phyloP scores from a whole-genome alignment of 2,113 vertebrate species.

The Athene noctua region DNA sequence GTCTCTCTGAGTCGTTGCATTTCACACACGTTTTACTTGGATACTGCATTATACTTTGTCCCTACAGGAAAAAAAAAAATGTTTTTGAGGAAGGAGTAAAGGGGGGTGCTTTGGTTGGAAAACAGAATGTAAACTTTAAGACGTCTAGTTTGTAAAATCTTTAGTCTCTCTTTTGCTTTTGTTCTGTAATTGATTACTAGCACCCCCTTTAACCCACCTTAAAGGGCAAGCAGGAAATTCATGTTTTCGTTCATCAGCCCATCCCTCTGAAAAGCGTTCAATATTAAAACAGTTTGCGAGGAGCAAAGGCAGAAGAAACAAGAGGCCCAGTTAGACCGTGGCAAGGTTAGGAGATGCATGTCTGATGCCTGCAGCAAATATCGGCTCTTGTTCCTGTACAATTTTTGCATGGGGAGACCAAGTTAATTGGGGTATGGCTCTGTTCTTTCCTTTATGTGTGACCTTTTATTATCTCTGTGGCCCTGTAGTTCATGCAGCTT shows the following conservation, averaged over 20 bases:
- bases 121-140: background rate
- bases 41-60: background rate
- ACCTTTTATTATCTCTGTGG: conserved; percentile 73
- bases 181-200: conserved; percentile 73
- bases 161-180: conserved; percentile 39
- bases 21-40: conserved; percentile 1
- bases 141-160: conserved; percentile 1
- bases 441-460: conserved; percentile 71
- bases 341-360: conserved; percentile 66
- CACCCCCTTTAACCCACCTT: conserved; percentile 75
- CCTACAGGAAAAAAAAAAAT: background rate
- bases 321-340: conserved; percentile 68
- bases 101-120: background rate
- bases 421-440: conserved; percentile 79
- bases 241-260: conserved; percentile 75
- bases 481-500: conserved; percentile 64
- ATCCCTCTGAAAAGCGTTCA: conserved; percentile 74
- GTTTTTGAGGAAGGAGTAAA: background rate
- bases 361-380: conserved; percentile 59
- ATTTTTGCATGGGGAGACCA: conserved; percentile 72
- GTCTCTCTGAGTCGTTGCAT: background rate
- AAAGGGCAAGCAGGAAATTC: conserved; percentile 78
- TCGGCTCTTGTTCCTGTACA: conserved; percentile 65
- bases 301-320: conserved; percentile 73
- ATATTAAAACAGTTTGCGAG: conserved; percentile 77